Percentiles rank a stretch among this genome's conserved stretches.
phyloP scores from a whole-genome alignment of 2,113 vertebrate species.

The Noctilio leporinus region DNA sequence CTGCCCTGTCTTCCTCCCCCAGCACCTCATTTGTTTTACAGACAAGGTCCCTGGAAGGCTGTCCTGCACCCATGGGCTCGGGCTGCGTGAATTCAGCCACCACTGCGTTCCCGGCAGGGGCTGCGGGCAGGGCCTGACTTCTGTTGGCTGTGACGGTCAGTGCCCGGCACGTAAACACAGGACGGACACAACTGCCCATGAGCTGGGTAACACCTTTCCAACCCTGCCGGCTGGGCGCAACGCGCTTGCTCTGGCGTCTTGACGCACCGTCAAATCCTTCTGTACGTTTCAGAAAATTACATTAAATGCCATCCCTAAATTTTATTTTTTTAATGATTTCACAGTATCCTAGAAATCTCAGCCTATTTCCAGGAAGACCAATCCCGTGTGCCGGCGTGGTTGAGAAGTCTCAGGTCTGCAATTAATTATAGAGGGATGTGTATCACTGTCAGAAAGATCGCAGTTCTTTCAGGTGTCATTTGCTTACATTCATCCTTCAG shows the following conservation, averaged over 20 bases:
- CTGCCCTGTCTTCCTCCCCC: neutral
- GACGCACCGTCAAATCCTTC: neutral
- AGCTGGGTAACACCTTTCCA: neutral
- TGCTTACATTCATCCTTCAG: neutral
- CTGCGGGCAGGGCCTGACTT: neutral
- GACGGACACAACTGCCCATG: neutral
- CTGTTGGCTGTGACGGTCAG: no score
- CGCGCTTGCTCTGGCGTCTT: neutral
- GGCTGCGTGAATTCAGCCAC: neutral
- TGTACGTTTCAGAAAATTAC: neutral
- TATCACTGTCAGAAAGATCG: neutral
- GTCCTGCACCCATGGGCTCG: rapidly evolving
- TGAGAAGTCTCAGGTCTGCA: neutral
- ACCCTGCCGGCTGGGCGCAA: neutral
- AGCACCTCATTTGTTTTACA: neutral
- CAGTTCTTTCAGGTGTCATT: constrained; percentile 41
- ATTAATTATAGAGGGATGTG: neutral
- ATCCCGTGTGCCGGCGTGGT: neutral
- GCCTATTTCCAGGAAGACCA: neutral
- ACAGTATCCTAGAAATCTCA: neutral
- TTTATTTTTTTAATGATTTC: neutral
- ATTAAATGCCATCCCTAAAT: neutral
- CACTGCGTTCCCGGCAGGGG: neutral
- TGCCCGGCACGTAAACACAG: neutral
- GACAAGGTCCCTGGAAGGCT: neutral